Evolutionary conservation across 30 jellyfish, hydroid and myxozoan species (phyloP), one percentile per base, ranked within the genome.

Genomic region (Aurelia coerulea): DNA sequence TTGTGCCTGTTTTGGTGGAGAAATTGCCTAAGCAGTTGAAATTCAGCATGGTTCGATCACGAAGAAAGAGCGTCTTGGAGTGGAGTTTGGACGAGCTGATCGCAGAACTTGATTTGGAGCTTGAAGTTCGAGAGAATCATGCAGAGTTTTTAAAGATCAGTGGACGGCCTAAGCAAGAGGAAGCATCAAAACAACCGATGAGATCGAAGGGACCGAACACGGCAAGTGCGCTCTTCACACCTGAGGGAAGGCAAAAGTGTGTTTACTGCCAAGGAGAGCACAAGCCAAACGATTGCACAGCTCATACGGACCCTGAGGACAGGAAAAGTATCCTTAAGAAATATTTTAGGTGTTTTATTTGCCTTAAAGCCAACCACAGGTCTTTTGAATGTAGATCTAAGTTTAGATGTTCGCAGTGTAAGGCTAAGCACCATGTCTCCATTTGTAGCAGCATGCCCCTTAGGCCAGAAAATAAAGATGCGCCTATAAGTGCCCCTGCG

Each of bases 401-500:
- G 76, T n/a, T 17, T 2, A 62, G 90, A 17, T 79, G 81, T 52
- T 11, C 9, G 72, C 16, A 4, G 2, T 79, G 90, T 68, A 79
- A 79, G 71, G 90, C 19, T 42, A 79, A 41, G 51, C 90, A 79
- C 17, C 71, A 79, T 63, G 80, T 18, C 52, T 34, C 81, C 1
- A 65, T 79, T 23, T 79, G 90, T 49, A 78, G 19, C 51, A 76
- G 32, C 65, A 37, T 13, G 34, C 73, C 73, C 7, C 31, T 23
- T 34, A 78, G 52, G 88, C 88, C 83, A 78, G 73, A 70, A 59
- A 68, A 16, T 80, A 51, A 65, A 83, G 82, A 80, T 62, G 90
- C 74, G 62, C 89, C 69, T 62, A 34, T 8, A 34, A 76, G 19
- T 4, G 29, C 31, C n/a, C n/a, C n/a, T n/a, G n/a, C n/a, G n/a